Conservation (phyloP, 2,113 vertebrate species). For the Tupaia chinensis region DNA sequence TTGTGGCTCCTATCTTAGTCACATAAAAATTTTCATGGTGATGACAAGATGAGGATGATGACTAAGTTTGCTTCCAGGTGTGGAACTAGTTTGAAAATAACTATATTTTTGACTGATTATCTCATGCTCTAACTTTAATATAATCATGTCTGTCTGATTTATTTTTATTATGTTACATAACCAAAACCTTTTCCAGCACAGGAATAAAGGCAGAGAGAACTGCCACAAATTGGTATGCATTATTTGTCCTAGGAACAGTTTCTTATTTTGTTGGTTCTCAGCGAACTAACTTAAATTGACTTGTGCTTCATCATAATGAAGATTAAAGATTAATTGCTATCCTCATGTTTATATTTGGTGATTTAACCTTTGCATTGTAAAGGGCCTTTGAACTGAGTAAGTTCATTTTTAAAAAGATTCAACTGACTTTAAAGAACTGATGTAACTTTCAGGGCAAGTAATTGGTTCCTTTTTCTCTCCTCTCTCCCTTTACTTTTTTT, state of each 20-base stretch:
- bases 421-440: background rate
- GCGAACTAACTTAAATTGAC: background rate
- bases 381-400: constrained; percentile 2
- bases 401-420: background rate
- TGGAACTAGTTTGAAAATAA: constrained; percentile 20
- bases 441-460: background rate
- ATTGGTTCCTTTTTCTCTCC: background rate
- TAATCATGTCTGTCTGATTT: constrained; percentile 50
- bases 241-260: background rate
- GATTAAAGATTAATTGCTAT: background rate
- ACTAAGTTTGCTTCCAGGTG: constrained; percentile 39
- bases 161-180: constrained; percentile 61
- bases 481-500: background rate
- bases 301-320: background rate
- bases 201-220: background rate
- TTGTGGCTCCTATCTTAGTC: background rate
- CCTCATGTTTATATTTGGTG: background rate
- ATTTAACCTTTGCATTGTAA: constrained; percentile 33
- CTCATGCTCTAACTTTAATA: constrained; percentile 14
- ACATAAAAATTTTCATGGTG: background rate
- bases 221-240: background rate
- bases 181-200: background rate
- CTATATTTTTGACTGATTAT: constrained; percentile 28
- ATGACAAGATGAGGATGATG: background rate
- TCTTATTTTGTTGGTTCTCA: constrained; percentile 16